Base-by-base conservation (phyloP, 1,140 invertebrate species). In the Bathynomus jamesi region DNA sequence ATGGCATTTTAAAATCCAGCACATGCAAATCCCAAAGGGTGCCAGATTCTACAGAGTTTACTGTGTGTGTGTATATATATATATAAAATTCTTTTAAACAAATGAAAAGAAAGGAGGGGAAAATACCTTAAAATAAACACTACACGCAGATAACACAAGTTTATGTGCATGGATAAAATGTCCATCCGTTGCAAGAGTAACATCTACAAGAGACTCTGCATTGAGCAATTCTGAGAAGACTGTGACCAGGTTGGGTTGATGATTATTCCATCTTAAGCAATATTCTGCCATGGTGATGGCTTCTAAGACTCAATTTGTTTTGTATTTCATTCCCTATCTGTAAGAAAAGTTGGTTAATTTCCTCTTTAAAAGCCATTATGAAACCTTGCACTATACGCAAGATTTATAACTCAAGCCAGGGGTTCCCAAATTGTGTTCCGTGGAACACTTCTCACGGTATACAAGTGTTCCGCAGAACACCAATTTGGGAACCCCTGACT, bases 231-330 rank as follows among this genome's bases (percentile, higher is more conserved):
- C 88, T 29, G 89, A 90, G 82, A 93, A 93, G 76, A 92, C 91
- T 0, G 90, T 90, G 78, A 93, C 91, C 79, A 93, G 91, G 81
- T 94, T 93, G 17, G 91, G 90, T 78, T 91, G 90, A 84, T 94
- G 91, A 83, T 93, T 92, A 82, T 93, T 93, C 91, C 92, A 93
- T 69, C 91, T 86, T 72, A 93, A 83, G 81, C 91, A 92, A 81
- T 92, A 94, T 79, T 94, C 75, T n/a, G 75, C 32, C 32, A 40
- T 40, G 17, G 32, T 40, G 7, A 8, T 40, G 32, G 32, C 32
- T 40, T 40, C n/a, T n/a, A n/a, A 40, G 7, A 40, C 32, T 8
- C 7, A 40, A 40, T 40, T 40, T 40, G 7, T 17, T 40, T 40
- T 40, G 32, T 40, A 40, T 40, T 40, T 40, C 32, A 40, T 40